These are phyloP conservation scores for Sesia apiformis DNA, from an alignment of 2,888 invertebrate genomes.

Conservation along the genomic window DNA sequence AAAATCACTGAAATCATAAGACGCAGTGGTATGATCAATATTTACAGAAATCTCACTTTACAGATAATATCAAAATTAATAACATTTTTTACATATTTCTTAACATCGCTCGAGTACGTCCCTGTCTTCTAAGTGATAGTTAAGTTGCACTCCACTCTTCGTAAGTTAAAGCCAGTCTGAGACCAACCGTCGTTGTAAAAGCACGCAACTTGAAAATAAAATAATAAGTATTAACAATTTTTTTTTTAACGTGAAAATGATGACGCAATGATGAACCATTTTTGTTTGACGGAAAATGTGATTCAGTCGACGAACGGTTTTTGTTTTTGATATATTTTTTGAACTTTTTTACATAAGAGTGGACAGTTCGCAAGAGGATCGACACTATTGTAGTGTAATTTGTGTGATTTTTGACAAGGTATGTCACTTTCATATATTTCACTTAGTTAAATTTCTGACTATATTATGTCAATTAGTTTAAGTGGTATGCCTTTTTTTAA, in stretches of 20 bases:
- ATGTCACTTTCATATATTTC: background rate
- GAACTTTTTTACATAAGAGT: constrained; percentile 11
- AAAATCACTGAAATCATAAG: no score
- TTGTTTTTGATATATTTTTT: constrained; percentile 15
- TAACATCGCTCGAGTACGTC: background rate
- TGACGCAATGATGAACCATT: constrained; percentile 52
- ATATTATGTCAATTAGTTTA: no score
- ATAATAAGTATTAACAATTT: background rate
- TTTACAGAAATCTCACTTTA: no score
- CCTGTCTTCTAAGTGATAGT: constrained; percentile 1
- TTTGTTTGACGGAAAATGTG: constrained; percentile 65
- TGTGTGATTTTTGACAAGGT: background rate
- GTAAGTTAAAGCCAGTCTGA: constrained; percentile 10
- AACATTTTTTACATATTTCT: no score
- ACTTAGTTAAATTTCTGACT: no score
- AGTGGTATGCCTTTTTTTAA: no score
- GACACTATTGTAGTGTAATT: background rate
- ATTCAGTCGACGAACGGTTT: constrained; percentile 51
- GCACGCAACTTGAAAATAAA: background rate
- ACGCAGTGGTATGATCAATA: no score
- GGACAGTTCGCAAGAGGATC: background rate
- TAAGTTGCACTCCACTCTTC: background rate
- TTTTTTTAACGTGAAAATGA: constrained; percentile 13
- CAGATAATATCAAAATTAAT: no score
- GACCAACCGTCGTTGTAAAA: constrained; percentile 7